Base-by-base conservation (phyloP, 1,140 invertebrate species). In the Gonatopus flavifemur region DNA sequence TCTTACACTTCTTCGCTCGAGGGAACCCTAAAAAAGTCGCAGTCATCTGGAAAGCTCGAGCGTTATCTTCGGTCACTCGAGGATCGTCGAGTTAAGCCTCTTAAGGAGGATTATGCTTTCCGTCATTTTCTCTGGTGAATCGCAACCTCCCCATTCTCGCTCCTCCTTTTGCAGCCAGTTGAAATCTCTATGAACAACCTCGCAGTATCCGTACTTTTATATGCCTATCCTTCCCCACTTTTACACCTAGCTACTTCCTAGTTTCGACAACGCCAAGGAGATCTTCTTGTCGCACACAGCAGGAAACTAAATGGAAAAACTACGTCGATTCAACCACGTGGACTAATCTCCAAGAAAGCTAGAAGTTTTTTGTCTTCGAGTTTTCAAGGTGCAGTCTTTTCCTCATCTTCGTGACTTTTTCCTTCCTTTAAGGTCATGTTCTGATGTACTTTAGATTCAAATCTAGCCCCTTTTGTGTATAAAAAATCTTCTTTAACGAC, bases 51-150 rank as follows among this genome's bases (percentile, higher is more conserved):
- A 15, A 47, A 50, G 35, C 22, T 50, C 42, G 35, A 10, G 18
- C 12, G 22, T 62, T 57, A 57, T 62, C 59, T 60, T 43, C 38
- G 59, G 58, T 57, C 53, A 57, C 45, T 59, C 57, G 54, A 60
- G 59, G 35, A 60, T 57, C 49, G 52, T 44, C 25, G 46, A 47
- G 60, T 55, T 65, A 67, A 65, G 53, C 60, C 39, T 65, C 64
- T 67, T 65, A 59, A 57, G 49, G 40, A 41, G 42, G 57, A 65
- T 65, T 60, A 65, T 41, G 50, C 49, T 38, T 49, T 60, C 46
- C 57, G 41, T 62, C 57, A 60, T 53, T 61, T 57, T 57, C 53
- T 24, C 15, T 12, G 21, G 10, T 13, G 31, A 22, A 25, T 15
- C 37, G 21, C 21, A 21, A 24, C 9, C 41, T 33, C 19, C 33